phyloP scores from a whole-genome alignment of 2,888 invertebrate genomes.

The Ganaspis brasiliensis region DNA sequence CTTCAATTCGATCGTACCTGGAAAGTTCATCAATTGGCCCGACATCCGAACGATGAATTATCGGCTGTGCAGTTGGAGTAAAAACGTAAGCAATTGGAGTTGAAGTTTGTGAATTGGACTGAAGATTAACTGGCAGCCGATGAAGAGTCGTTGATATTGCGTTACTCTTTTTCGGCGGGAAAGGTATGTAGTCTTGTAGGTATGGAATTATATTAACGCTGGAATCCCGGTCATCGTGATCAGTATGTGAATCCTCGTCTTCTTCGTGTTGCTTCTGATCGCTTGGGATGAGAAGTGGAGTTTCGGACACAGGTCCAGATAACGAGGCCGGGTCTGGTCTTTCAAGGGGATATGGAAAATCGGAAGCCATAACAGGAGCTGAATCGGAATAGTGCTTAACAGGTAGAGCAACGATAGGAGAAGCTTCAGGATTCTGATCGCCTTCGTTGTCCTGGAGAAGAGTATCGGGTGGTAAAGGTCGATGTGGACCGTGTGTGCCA shows the following conservation, averaged over 20 bases:
- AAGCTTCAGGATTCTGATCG: conserved; percentile 57
- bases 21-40: conserved; percentile 56
- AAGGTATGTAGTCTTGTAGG: conserved; percentile 80
- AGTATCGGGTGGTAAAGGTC: conserved; percentile 80
- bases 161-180: conserved; percentile 73
- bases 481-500: conserved; percentile 82
- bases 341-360: conserved; percentile 86
- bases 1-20: conserved; percentile 58
- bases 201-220: conserved; percentile 81
- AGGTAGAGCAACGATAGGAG: conserved; percentile 70
- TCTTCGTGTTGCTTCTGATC: conserved; percentile 68
- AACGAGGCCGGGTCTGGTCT: conserved; percentile 82
- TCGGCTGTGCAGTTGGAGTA: conserved; percentile 83
- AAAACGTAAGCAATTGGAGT: conserved; percentile 86
- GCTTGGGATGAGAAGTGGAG: conserved; percentile 79
- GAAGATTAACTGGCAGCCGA: conserved; percentile 62
- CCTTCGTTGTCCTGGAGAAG: conserved; percentile 69
- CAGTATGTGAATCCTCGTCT: conserved; percentile 50
- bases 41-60: conserved; percentile 65
- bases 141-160: conserved; percentile 76
- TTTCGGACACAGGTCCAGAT: conserved; percentile 73
- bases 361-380: conserved; percentile 78
- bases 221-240: conserved; percentile 66
- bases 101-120: conserved; percentile 77
- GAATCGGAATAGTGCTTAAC: conserved; percentile 80